Base-by-base conservation (phyloP, 2,797 vertebrate species). In the Micrastur ruficollis region DNA sequence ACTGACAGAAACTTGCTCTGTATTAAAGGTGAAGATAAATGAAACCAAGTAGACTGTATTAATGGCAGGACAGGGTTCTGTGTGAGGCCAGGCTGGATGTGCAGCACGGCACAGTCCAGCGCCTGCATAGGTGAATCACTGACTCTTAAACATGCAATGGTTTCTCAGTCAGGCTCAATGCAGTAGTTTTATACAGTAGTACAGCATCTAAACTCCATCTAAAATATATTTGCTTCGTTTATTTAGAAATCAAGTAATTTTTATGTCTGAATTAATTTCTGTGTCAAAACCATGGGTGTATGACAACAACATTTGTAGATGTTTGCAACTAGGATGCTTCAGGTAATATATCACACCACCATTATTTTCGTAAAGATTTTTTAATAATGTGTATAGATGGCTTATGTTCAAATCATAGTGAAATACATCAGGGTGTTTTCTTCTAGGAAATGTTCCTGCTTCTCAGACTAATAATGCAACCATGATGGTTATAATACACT, bases 11-110 rank as follows among this genome's bases (percentile, higher is more conserved):
- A 31, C 11, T 82, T 62, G 29, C 32, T 55, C 50, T 73, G 26
- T 71, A 32, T 75, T 81, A 78, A 68, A 86, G 29, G 42, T 58
- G 63, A 79, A 75, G 55, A 56, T 44, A 90, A 91, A 74, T 55
- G 49, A 74, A 81, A 63, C 29, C 20, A 58, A 63, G 58, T 4
- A 50, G 47, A 11, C 42, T 21, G 12, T 9, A 15, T 32, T 82
- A 55, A 53, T 59, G 55, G 73, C 17, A 81, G 56, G 23, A 49
- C 27, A 55, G 49, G 50, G 40, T 15, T 78, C 32, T 73, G 23
- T 8, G 25, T 4, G 36, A 52, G 13, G 67, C 34, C 14, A 3
- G 0, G 4, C 14, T 8, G 36, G 58, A 5, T 0, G 3, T 13
- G 31, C 26, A 18, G 31, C 21, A 10, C 0, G 3, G 44, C 44